phyloP scores from a whole-genome alignment of 2,113 vertebrate species.

The Syngnathoides biaculeatus region DNA sequence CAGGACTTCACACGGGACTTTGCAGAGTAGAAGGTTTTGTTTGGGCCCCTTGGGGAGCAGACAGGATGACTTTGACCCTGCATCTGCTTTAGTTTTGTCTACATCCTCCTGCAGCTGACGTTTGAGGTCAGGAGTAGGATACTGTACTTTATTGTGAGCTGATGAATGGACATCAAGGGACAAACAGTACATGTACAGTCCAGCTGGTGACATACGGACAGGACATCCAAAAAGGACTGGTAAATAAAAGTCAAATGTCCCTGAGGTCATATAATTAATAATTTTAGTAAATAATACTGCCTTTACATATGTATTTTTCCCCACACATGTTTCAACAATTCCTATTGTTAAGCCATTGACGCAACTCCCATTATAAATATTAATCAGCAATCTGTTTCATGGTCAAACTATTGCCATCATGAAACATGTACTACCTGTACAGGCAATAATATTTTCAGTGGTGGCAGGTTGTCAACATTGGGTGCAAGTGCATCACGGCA shows the following conservation, averaged over 20 bases:
- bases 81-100: constrained; percentile 73
- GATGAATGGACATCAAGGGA: constrained; percentile 43
- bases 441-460: not conserved
- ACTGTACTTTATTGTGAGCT: constrained; percentile 23
- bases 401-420: not conserved
- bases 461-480: not conserved
- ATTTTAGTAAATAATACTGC: not conserved
- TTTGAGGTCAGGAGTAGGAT: constrained; percentile 46
- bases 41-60: constrained; percentile 30
- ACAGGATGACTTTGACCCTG: constrained; percentile 42
- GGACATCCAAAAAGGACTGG: not conserved
- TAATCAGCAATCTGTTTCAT: not conserved
- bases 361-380: not conserved
- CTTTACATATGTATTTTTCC: not conserved
- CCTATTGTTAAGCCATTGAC: not conserved
- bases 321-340: not conserved
- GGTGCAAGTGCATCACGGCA: too few relatives aligned
- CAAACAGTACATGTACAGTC: constrained; percentile 24
- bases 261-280: not conserved
- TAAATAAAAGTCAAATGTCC: not conserved
- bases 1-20: constrained; percentile 60
- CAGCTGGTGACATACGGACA: constrained; percentile 17
- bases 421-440: not conserved
- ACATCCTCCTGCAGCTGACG: constrained; percentile 59
- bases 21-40: constrained; percentile 61